phyloP scores from a whole-genome alignment of 1,140 invertebrate genomes.

The Geopemphigus sp. region DNA sequence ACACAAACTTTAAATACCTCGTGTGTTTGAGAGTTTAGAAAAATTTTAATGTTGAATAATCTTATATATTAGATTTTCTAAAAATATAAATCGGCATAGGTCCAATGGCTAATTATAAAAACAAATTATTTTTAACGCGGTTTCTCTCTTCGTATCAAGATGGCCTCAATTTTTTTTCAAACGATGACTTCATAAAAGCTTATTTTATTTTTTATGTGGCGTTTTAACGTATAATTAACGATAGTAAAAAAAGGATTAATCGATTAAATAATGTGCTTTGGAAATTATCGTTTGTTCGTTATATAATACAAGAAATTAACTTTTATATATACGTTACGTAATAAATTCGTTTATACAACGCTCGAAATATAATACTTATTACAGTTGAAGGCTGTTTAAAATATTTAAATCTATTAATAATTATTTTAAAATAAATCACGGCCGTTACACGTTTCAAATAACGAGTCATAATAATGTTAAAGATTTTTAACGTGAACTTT shows the following conservation, averaged over 20 bases:
- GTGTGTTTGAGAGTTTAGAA: conserved; percentile 1
- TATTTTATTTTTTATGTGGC: neutral
- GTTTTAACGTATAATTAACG: neutral
- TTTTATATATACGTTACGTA: neutral
- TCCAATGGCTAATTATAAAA: conserved; percentile 37
- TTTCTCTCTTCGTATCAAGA: neutral
- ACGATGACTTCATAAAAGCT: neutral
- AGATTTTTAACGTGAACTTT: too few species aligned
- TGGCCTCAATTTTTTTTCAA: neutral
- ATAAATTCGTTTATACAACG: neutral
- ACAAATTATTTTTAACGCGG: neutral
- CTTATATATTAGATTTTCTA: conserved; percentile 33
- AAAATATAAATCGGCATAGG: conserved; percentile 19
- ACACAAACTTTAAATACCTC: neutral
- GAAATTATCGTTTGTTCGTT: too few species aligned
- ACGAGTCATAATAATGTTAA: too few species aligned
- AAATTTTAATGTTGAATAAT: neutral
- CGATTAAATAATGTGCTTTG: too few species aligned
- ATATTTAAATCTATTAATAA: too few species aligned
- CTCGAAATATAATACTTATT: neutral
- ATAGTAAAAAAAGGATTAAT: neutral
- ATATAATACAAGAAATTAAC: too few species aligned
- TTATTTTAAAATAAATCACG: too few species aligned
- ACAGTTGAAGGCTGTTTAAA: neutral
- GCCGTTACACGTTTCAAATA: too few species aligned